Conservation (phyloP, 2,113 vertebrate genomes). For the Sorex fumeus region DNA sequence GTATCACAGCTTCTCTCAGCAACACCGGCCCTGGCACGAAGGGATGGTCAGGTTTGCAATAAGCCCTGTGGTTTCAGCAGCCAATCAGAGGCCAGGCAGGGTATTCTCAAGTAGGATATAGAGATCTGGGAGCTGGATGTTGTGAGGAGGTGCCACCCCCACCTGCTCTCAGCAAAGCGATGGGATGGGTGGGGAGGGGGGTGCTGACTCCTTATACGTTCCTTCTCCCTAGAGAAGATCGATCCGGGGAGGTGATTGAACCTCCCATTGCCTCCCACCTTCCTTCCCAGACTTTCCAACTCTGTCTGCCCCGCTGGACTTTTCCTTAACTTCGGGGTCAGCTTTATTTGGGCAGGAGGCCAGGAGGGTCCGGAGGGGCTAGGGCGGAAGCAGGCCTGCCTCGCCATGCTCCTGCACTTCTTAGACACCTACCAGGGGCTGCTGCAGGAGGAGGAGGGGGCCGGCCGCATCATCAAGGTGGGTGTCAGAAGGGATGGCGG, state of each 20-base stretch:
- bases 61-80: not conserved
- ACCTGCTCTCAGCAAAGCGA: not conserved
- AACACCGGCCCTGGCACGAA: not conserved
- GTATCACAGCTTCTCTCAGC: constrained; percentile 41
- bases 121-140: not conserved
- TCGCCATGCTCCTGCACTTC: constrained; percentile 94
- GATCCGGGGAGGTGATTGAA: not conserved
- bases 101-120: constrained; percentile 22
- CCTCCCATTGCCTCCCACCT: not conserved
- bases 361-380: constrained; percentile 86
- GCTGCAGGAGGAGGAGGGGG: constrained; percentile 95
- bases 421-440: constrained; percentile 96
- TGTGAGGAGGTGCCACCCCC: not conserved
- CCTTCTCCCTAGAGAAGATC: constrained; percentile 2
- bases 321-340: constrained; percentile 87
- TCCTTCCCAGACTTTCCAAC: not conserved
- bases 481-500: constrained; percentile 41
- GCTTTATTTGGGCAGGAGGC: constrained; percentile 86
- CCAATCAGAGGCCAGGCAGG: not conserved
- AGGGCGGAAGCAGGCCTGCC: constrained; percentile 93
- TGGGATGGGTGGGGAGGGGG: not conserved
- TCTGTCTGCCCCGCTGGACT: not conserved
- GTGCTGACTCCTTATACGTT: not conserved
- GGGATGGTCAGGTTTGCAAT: constrained; percentile 4
- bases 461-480: constrained; percentile 95